phyloP scores from a whole-genome alignment of 2,888 invertebrate genomes.

The Melolontha melolontha region DNA sequence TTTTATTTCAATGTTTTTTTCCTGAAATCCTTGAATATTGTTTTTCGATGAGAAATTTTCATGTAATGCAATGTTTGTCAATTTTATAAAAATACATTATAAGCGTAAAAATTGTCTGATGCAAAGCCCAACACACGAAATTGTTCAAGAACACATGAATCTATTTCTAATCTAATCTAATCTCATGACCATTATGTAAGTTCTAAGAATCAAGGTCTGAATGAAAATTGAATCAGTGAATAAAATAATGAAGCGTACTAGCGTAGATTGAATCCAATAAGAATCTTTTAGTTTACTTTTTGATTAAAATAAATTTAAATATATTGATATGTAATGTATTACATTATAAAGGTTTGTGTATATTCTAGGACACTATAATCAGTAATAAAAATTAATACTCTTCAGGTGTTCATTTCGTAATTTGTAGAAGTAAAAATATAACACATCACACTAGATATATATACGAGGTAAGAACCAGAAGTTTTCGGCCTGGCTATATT shows the following conservation, averaged over 20 bases:
- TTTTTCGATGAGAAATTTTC: neutral
- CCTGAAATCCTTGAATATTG: neutral
- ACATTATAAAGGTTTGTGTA: too few relatives aligned
- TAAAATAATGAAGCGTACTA: neutral
- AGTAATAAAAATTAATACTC: too few relatives aligned
- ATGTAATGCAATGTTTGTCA: neutral
- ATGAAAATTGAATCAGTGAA: slow-evolving; percentile 2
- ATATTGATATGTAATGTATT: too few relatives aligned
- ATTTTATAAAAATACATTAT: slow-evolving; percentile 14
- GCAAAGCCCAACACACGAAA: slow-evolving; percentile 11
- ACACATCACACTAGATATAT: too few relatives aligned
- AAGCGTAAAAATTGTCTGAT: neutral
- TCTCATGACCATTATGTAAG: slow-evolving; percentile 24
- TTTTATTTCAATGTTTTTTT: too few relatives aligned
- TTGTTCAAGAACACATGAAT: slow-evolving; percentile 32
- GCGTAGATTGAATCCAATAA: neutral
- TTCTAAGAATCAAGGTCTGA: slow-evolving; percentile 26
- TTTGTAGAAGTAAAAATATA: too few relatives aligned
- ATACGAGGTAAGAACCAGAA: too few relatives aligned
- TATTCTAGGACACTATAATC: too few relatives aligned
- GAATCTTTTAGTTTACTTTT: too few relatives aligned
- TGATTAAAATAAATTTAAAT: too few relatives aligned
- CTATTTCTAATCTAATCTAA: slow-evolving; percentile 39
- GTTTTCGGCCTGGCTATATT: too few relatives aligned
- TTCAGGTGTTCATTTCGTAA: too few relatives aligned